Base-by-base conservation (phyloP, 2,888 invertebrate species). In the Dasysyrphus tricinctus region DNA sequence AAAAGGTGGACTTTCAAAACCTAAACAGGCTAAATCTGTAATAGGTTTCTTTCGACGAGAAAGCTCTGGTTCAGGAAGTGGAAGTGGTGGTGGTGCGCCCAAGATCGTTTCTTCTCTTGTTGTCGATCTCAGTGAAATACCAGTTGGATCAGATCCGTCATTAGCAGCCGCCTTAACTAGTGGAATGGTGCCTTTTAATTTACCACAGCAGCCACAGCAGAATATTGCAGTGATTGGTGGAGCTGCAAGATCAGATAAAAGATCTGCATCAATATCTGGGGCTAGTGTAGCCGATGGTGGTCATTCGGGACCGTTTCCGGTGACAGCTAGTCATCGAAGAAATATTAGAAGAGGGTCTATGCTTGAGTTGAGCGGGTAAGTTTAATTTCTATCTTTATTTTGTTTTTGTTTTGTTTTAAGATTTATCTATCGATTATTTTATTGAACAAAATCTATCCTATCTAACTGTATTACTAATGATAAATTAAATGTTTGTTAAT, bases 31-130 rank as follows among this genome's bases (percentile, higher is more conserved):
- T 89, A 96, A 96, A 93, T 97, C 97, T 93, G 97, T 97, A 93
- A 97, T 97, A 94, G 97, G 97, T 93, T 94, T 97, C 88, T 97
- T 97, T 93, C 95, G 97, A 90, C 95, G 97, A 91, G 97, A 97
- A 92, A 97, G 97, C 92, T 94, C 95, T 89, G 94, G 95, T 90
- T 96, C 96, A 0, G 95, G 95, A 73, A 95, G 95, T 89, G 94
- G 47, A 16, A 16, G 24, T 24, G 24, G 24, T 24, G 24, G 92
- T 57, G 89, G 89, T 69, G 84, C 90, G 7, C 94, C 94, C 32
- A 92, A 88, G 57, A 88, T 90, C 69, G 92, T 93, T 72, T 93
- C 93, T 67, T 93, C 93, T 67, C 92, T 93, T 24, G 95, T 89
- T 88, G 88, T 78, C 34, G 65, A 77, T n/a, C 94, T 87, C n/a